Base-by-base conservation (phyloP, 2,113 vertebrate genomes). In the Australoheros scitulus region DNA sequence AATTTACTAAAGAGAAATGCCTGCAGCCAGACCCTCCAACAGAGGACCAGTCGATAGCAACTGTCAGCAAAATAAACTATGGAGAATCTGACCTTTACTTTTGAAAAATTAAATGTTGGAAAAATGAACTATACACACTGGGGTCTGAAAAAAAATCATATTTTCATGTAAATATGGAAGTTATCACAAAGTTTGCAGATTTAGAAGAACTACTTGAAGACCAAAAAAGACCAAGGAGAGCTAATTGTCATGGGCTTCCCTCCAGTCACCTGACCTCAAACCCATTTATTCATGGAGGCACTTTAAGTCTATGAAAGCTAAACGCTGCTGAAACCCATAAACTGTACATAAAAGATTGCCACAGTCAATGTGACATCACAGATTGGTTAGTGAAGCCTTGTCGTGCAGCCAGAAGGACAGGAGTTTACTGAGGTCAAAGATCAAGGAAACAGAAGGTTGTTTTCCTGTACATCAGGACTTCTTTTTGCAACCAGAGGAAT, bases 1-100 rank as follows among this genome's bases (percentile, higher is more conserved):
- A 70, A 52, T 17, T 70, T 41, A 70, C 61, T 65, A 17, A 65
- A 65, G 13, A 24, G 63, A 24, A 65, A 65, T 65, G 7, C 36
- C 63, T 65, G 63, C 63, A 65, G 63, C 36, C 36, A 64, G 41
- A 64, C n/a, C 61, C 61, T 64, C 61, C n/a, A 65, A 65, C 38
- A 43, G 13, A 5, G 2, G 63, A 43, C 17, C 24, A 70, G 17
- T 52, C 10, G 6, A 52, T 70, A 24, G 65, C 43, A 70, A 17
- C 10, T 52, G 43, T 20, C 64, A 20, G 41, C 41, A 70, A 50
- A 70, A 70, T 20, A 52, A 70, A 52, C 15, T 70, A 20, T 52
- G 24, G 43, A 52, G 65, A 70, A 70, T 70, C 43, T 70, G 24
- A 52, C 17, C 43, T 52, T 52, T 52, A 20, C 29, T 43, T 70